Base-by-base conservation (phyloP, 1,140 invertebrate genomes). In the Sminthurides bifidus region DNA sequence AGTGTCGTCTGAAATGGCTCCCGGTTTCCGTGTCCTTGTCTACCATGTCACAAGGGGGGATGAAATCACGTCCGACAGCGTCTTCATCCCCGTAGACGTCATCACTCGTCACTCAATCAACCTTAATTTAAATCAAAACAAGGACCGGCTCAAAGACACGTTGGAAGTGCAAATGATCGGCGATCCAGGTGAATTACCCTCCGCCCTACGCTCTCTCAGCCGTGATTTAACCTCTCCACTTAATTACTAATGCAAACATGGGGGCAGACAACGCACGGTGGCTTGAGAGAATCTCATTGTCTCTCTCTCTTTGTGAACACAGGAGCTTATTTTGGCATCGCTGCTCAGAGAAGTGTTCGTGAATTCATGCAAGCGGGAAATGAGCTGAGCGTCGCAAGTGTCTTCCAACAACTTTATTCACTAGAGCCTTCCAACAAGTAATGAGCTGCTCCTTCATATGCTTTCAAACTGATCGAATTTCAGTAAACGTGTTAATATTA, bases 31-130 rank as follows among this genome's bases (percentile, higher is more conserved):
- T 19, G 67, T 81, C 2, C 60, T 81, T 2, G 77, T 78, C 3
- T 80, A 77, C 59, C 71, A 72, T 58, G 65, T 78, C 1, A 66
- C 71, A 31, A 63, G 66, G 5, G 65, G 66, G 26, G 73, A 74
- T 30, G 72, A 77, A 59, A 66, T 82, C 2, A 66, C 81, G 2
- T 66, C 76, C 3, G 79, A 81, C 64, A 71, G 71, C 33, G 65
- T 79, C 6, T 77, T 72, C 49, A 70, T 81, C 46, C 79, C 78
- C 49, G 74, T 82, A 6, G 70, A 76, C 53, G 71, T 73, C 30
- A 75, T 77, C 27, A 69, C 69, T 38, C 65, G 67, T 40, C 72
- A 73, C 57, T 69, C 74, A 70, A 65, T 66, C 19, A 56, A 63
- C 23, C 62, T 71, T 17, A 59, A 62, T 12, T 54, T 75, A n/a